phyloP scores from a whole-genome alignment of 2,797 vertebrate species.

The Carduelis carduelis region DNA sequence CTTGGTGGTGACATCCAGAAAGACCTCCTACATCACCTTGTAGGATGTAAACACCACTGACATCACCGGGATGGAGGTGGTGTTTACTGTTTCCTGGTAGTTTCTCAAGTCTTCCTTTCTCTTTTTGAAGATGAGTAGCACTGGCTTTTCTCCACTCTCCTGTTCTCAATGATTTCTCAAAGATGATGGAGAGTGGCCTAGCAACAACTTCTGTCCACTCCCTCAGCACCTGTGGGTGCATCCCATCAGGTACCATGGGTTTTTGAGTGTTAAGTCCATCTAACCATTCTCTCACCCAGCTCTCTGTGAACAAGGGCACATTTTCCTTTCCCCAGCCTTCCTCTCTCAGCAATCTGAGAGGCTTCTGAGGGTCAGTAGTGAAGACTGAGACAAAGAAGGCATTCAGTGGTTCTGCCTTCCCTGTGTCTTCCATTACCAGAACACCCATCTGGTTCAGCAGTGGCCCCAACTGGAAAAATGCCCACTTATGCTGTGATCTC shows the following conservation, averaged over 20 bases:
- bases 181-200: background rate
- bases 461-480: background rate
- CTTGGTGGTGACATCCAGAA: background rate
- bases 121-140: background rate
- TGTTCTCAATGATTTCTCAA: background rate
- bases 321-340: background rate
- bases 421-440: background rate
- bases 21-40: background rate
- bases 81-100: background rate
- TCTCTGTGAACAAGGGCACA: accelerated
- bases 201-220: background rate
- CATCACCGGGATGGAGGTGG: background rate
- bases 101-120: accelerated
- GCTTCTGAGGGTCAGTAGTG: too few species aligned
- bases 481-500: background rate
- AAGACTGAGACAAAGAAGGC: background rate
- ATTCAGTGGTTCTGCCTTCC: background rate
- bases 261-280: background rate
- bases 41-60: too few species aligned
- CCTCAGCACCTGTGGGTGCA: too few species aligned
- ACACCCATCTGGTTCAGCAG: background rate
- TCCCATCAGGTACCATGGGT: background rate
- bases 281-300: background rate
- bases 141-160: background rate
- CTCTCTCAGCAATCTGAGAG: background rate